Base-by-base conservation (phyloP, 1,140 invertebrate species). In the Solenopsis invicta region DNA sequence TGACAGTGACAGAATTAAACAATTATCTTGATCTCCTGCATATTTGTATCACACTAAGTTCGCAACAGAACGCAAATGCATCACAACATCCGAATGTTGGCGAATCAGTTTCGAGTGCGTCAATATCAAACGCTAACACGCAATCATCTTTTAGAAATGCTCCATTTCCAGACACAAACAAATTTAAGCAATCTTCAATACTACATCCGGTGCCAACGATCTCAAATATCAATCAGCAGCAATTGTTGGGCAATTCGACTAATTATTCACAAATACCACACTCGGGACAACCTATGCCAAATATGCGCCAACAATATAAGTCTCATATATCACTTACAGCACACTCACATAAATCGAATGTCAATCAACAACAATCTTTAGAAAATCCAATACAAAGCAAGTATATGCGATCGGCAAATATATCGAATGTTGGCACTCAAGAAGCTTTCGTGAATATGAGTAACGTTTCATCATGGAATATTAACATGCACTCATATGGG, bases 391-490 rank as follows among this genome's bases (percentile, higher is more conserved):
- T n/a, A n/a, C n/a, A n/a, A n/a, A n/a, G n/a, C n/a, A n/a, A n/a
- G n/a, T n/a, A n/a, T n/a, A n/a, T n/a, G n/a, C n/a, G n/a, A n/a
- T n/a, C n/a, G 8, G 6, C 37, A 16, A 12, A 61, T 61, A 21
- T 24, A 3, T 41, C 5, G 34, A 41, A 45, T 59, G 12, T 59
- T 10, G 29, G 29, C 12, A 37, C 4, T 45, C 74, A 76, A 18
- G 34, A 61, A 4, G 10, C 2, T 24, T 29, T 29, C 13, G 1
- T 18, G 61, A 76, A 45, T 18, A 18, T 3, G 6, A 5, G 0
- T 61, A 61, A 45, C 16, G 1, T 24, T 76, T 16, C 37, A 45
- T 41, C 74, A 45, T 45, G n/a, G 21, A 61, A 76, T 75, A n/a
- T 10, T 72, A 52, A 52, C 6, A n/a, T 34, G 24, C 2, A 16